Evolutionary conservation across 64 coral and sea anemone genomes (phyloP).

Genomic region (Anthopleura sola): DNA sequence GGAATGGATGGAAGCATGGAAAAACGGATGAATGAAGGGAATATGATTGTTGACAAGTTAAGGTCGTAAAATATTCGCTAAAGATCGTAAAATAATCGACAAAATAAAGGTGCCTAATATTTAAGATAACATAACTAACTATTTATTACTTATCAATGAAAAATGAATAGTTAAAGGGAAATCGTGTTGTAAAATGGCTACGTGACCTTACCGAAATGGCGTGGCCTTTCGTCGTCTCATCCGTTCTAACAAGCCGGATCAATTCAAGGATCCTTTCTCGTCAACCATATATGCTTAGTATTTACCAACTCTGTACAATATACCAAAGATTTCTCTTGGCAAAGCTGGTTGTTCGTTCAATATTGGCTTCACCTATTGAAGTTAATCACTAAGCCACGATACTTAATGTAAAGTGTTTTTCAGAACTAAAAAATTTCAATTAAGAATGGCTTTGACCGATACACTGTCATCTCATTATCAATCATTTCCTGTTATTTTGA

Average conservation of each 20-base stretch:
- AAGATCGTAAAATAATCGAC: background rate
- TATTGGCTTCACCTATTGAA: background rate
- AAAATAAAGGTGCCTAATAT: background rate
- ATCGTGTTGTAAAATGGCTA: background rate
- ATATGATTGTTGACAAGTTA: background rate
- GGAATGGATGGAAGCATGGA: background rate
- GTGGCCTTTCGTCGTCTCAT: background rate
- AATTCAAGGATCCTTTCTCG: background rate
- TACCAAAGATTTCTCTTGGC: background rate
- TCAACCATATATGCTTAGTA: background rate
- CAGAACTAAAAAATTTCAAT: background rate
- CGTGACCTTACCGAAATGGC: background rate
- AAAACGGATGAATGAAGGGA: too few relatives aligned
- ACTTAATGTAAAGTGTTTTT: background rate
- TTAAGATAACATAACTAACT: background rate
- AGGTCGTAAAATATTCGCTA: background rate
- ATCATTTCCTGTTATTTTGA: constrained; percentile 4
- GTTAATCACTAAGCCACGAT: background rate
- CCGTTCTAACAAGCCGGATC: background rate
- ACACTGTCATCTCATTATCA: constrained; percentile 3
- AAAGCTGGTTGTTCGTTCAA: background rate
- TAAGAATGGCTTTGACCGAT: background rate
- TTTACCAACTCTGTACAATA: constrained; percentile 1
- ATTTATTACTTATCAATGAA: background rate
- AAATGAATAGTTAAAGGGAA: background rate